A percentile compares a stretch with the other conserved stretches of the same genome.
Evolutionary conservation across 2,888 invertebrate species (phyloP).

Genomic region (Adela reaumurella): DNA sequence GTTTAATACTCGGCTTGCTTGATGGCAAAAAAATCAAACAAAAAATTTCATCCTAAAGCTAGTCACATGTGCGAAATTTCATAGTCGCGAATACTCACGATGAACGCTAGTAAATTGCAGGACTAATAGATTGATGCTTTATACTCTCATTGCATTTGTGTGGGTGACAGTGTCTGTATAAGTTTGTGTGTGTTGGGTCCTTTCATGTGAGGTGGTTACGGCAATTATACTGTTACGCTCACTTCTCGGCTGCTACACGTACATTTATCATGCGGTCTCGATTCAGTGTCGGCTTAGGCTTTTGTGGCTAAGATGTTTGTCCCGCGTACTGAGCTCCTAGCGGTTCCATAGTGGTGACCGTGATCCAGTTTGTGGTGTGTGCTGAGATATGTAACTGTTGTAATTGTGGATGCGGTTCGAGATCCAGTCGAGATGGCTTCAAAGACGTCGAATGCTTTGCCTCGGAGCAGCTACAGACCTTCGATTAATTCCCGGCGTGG

Average conservation of each 20-base stretch:
- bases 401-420: constrained; percentile 6
- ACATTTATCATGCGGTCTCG: constrained; percentile 40
- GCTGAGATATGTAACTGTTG: constrained; percentile 19
- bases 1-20: too few relatives aligned
- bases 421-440: constrained; percentile 38
- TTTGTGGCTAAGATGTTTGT: neutral
- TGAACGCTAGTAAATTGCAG: neutral
- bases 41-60: too few relatives aligned
- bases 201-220: neutral
- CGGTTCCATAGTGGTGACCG: neutral
- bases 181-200: neutral
- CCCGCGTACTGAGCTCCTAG: neutral
- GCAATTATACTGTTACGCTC: constrained; percentile 52
- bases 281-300: constrained; percentile 42
- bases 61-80: too few relatives aligned
- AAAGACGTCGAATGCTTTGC: constrained; percentile 43
- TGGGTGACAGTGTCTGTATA: neutral
- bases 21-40: too few relatives aligned
- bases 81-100: neutral
- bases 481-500: constrained; percentile 47
- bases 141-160: neutral
- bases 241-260: constrained; percentile 33
- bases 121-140: neutral
- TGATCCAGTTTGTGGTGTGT: neutral
- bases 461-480: constrained; percentile 45